Base-by-base conservation (phyloP, 2,888 invertebrate species). In the Chrysodeixis includens region DNA sequence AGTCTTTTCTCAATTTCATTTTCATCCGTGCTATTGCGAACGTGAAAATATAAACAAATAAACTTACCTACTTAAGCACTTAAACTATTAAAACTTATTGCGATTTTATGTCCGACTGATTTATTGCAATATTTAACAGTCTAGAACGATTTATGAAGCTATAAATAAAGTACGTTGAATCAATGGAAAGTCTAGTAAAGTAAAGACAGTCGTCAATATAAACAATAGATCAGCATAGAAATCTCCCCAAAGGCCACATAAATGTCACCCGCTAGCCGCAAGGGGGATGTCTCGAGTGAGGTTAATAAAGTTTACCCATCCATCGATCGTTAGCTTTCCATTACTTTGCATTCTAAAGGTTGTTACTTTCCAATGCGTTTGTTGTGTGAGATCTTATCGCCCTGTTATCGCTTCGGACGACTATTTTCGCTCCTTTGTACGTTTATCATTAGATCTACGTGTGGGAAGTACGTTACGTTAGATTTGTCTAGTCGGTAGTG, bases 321-420 rank as follows among this genome's bases (percentile, higher is more conserved):
- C 78, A 83, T 83, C 76, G 82, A 82, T 81, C 74, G 72, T 81
- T 69, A 76, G 82, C 88, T 90, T 89, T 89, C 88, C 87, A 86
- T 86, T 86, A 88, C 85, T 90, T 86, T 87, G 86, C 88, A 88
- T 89, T 85, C 79, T 84, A 88, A 87, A 87, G 85, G 84, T 85
- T 84, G 78, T 76, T 82, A 83, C 90, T 90, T 92, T 93, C 93
- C 88, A 91, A 88, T 86, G 86, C 83, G 87, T 86, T 86, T 86
- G 83, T 83, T 80, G 83, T 86, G 81, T 83, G 83, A 75, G 84
- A 88, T 86, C 74, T 70, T 85, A 90, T 90, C 90, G 79, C 65
- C 76, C 75, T 78, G 83, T 83, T 89, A 91, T 89, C 89, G 85
- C 79, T 66, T 74, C 76, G 75, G 79, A 83, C 84, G 83, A 85